Conservation (phyloP, 2,888 invertebrate species). For the Thereva nobilitata region DNA sequence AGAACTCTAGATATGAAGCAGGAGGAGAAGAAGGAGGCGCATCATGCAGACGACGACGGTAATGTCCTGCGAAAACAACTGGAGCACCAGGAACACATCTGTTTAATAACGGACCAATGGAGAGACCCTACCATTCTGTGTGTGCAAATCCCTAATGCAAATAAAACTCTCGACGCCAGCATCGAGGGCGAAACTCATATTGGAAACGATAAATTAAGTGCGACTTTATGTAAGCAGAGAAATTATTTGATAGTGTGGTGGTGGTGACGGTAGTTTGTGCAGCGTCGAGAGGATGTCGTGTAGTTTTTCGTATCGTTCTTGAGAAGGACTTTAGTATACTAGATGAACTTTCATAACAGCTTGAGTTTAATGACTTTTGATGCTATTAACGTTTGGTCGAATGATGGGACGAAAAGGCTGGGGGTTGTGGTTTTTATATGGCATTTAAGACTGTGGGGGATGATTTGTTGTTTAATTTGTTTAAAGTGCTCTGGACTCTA, state of each 20-base stretch:
- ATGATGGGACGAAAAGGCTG: too few relatives aligned
- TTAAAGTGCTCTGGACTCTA: too few relatives aligned
- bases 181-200: slow-evolving; percentile 9
- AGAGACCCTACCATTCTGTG: slow-evolving; percentile 9
- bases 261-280: not conserved
- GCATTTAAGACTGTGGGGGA: too few relatives aligned
- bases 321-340: not conserved
- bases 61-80: not conserved
- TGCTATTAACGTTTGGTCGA: not conserved
- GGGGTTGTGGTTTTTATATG: too few relatives aligned
- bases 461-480: too few relatives aligned
- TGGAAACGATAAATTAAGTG: slow-evolving; percentile 32
- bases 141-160: slow-evolving; percentile 10
- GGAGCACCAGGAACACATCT: slow-evolving; percentile 16
- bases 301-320: too few relatives aligned
- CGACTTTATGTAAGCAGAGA: not conserved
- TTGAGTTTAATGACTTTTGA: slow-evolving; percentile 10
- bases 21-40: not conserved
- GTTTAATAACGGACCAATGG: slow-evolving; percentile 20
- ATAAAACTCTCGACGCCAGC: slow-evolving; percentile 21
- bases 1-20: slow-evolving; percentile 3
- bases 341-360: not conserved
- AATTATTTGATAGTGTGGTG: slow-evolving; percentile 1
- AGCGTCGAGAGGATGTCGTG: not conserved
- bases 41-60: not conserved